Evolutionary conservation across 1,140 invertebrate species (phyloP), one percentile per base, ranked within the genome.

Genomic region (Bathynomus jamesi): DNA sequence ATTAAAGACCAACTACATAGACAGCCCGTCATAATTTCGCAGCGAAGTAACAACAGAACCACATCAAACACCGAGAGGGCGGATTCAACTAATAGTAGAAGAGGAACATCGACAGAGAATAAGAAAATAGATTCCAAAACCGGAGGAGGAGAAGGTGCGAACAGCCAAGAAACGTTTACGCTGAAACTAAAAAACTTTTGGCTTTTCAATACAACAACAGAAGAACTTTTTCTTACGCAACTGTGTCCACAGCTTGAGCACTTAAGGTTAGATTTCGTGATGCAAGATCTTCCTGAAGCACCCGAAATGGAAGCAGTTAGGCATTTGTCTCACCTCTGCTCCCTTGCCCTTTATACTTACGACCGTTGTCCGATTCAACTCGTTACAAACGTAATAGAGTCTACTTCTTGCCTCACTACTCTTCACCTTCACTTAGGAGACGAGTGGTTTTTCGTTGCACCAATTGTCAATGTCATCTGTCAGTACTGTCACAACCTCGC

Each of bases 191-290:
- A 73, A 61, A 73, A 73, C 69, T 76, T 73, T 40, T 76, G 75
- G 75, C 71, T 76, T 28, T 76, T 76, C 53, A 76, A 76, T 40
- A 68, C 75, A 8, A 64, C 61, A 40, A 76, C 71, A 4, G 68
- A 73, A 61, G 75, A 76, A 28, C 17, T 76, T 3, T 40, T 71
- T 17, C 65, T 71, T 17, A 40, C 71, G 13, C 53, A 53, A 2
- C 68, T 76, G 0, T 76, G 71, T 28, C 75, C 75, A 4, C 27
- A 65, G 7, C 32, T 76, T 27, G 61, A 71, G 29, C 69, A 66
- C 10, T 63, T 76, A 24, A 21, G 71, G 28, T 65, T 76, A 11
- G 75, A 76, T 65, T 76, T 76, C 65, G 62, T 76, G 5, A 70
- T 76, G 28, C 75, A 76, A 24, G 75, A 76, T 32, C 62, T 76